phyloP scores from a whole-genome alignment of 1,140 invertebrate genomes.

The Neotoxoptera formosana region DNA sequence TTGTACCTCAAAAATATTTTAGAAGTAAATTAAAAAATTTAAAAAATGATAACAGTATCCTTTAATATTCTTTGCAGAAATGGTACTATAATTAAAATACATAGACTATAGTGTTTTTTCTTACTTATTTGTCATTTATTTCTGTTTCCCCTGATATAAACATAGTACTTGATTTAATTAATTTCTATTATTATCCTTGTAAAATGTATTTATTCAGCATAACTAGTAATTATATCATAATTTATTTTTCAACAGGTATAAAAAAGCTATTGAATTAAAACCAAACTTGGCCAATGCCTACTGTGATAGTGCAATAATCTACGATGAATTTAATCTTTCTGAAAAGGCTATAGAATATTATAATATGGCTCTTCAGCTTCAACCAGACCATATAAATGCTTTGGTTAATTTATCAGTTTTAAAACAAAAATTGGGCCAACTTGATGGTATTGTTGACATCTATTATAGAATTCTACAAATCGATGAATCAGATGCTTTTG shows the following conservation, averaged over 20 bases:
- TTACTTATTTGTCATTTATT: too few species aligned
- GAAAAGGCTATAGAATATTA: constrained; percentile 12
- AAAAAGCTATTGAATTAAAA: constrained; percentile 99
- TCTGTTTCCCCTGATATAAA: too few species aligned
- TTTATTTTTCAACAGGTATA: constrained; percentile 72
- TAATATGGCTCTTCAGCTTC: neutral
- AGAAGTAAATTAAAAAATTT: too few species aligned
- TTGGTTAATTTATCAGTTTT: neutral
- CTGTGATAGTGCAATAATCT: constrained; percentile 99
- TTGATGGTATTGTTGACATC: neutral
- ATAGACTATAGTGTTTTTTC: too few species aligned
- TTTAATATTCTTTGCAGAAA: too few species aligned
- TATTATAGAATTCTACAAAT: neutral
- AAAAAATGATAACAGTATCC: too few species aligned
- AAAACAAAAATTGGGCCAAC: neutral
- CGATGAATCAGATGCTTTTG: neutral
- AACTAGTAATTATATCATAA: neutral
- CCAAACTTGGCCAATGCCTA: constrained; percentile 99
- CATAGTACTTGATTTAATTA: too few species aligned
- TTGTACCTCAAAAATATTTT: too few species aligned
- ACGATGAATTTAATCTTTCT: constrained; percentile 97
- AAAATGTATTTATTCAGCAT: neutral
- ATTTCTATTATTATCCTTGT: too few species aligned
- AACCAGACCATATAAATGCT: constrained; percentile 26
- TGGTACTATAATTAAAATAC: too few species aligned